Evolutionary conservation across 2,797 vertebrate genomes (phyloP), one percentile per base, ranked within the genome.

Genomic region (Lindbergichthys nudifrons): DNA sequence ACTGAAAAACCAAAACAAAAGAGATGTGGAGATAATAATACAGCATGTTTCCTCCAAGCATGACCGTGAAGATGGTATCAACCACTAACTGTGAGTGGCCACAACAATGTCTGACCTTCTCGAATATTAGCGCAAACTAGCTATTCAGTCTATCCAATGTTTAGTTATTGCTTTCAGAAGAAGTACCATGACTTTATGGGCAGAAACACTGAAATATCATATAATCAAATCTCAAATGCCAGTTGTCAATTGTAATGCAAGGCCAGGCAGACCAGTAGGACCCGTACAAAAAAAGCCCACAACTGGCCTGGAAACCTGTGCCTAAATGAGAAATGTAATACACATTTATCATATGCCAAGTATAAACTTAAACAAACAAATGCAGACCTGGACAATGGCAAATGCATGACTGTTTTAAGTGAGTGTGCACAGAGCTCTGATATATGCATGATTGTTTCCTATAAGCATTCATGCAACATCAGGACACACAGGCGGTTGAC

Each of bases 1-100:
- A 77, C 81, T 83, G 74, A 79, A 92, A 91, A 89, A 86, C 52
- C 77, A 86, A 92, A 93, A 91, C 89, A 93, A 92, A 92, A 91
- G 81, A 56, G 84, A 92, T 87, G 86, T 79, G 75, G 72, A 85
- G 88, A 91, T 92, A 89, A 90, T 84, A 79, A 82, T 80, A 90
- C 84, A 83, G 73, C 67, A 76, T 71, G 72, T 90, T 91, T 92
- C 79, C 85, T 88, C 86, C 86, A 90, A 93, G 90, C 75, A 77
- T 80, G 65, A 88, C 84, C 58, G 71, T 87, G 82, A 84, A 85
- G 84, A 94, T 93, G 87, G 65, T 88, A 92, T 89, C 89, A 68
- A 84, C 81, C 74, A 75, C 63, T 71, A 71, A 83, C 74, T 73
- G 78, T 71, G 69, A 85, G 63, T 9, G 48, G 77, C 77, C 87